Evolutionary conservation across 2,113 vertebrate genomes (phyloP).

Genomic region (Microcebus griseorufus): DNA sequence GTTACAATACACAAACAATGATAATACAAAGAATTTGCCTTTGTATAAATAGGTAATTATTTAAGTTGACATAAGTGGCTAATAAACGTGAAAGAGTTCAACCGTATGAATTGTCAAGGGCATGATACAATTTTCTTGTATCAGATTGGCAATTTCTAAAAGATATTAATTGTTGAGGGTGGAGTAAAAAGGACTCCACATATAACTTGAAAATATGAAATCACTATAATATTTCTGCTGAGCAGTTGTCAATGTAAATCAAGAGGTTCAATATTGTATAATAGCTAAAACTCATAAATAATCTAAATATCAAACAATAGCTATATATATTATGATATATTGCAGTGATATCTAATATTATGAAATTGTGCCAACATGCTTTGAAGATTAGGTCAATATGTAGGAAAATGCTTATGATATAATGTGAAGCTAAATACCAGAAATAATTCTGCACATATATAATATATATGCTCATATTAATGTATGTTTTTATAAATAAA

Average conservation of each 20-base stretch:
- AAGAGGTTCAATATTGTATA: neutral
- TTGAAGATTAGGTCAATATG: neutral
- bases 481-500: neutral
- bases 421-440: neutral
- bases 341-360: neutral
- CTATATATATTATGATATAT: neutral
- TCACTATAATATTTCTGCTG: neutral
- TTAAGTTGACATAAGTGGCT: neutral
- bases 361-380: neutral
- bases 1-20: neutral
- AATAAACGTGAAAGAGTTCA: neutral
- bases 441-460: neutral
- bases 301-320: neutral
- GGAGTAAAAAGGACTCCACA: neutral
- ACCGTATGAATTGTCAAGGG: neutral
- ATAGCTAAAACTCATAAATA: neutral
- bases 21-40: neutral
- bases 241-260: neutral
- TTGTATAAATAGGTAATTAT: neutral
- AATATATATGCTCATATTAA: neutral
- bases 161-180: neutral
- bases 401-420: neutral
- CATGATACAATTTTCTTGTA: neutral
- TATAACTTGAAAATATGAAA: neutral
- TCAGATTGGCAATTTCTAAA: neutral